These are phyloP conservation scores for Bergia puertoricense DNA, from an alignment of 92 coral and sea anemone genomes.

Conservation along the genomic window DNA sequence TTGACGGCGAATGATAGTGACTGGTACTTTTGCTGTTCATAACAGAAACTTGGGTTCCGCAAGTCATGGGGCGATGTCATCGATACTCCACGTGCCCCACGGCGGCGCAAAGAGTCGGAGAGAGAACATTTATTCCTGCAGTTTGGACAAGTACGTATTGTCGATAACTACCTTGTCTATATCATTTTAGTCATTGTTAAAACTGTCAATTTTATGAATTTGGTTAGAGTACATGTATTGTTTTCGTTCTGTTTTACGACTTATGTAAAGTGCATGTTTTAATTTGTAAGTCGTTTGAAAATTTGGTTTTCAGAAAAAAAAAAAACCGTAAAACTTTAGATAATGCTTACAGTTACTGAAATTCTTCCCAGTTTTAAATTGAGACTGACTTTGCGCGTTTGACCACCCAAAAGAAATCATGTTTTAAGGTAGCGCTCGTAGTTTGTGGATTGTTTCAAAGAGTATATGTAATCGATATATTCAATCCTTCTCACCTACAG, in stretches of 20 bases:
- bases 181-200: no score
- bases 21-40: neutral
- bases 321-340: no score
- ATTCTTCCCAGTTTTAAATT: no score
- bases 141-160: slow-evolving; percentile 77
- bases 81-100: slow-evolving; percentile 79
- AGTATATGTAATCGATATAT: neutral
- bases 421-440: neutral
- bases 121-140: slow-evolving; percentile 81
- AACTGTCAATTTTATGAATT: neutral
- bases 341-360: no score
- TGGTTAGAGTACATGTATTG: no score
- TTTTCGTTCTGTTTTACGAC: no score
- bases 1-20: neutral
- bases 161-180: neutral
- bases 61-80: slow-evolving; percentile 86
- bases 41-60: slow-evolving; percentile 85
- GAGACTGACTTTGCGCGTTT: neutral
- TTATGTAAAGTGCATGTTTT: no score
- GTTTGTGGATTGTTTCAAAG: neutral
- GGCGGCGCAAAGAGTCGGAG: slow-evolving; percentile 81
- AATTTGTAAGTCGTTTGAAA: no score
- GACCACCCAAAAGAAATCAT: neutral
- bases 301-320: no score
- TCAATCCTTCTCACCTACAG: slow-evolving; percentile 32